Evolutionary conservation across 2,113 vertebrate genomes (phyloP), one percentile per base, ranked within the genome.

Genomic region (Rhadina sibilatrix): DNA sequence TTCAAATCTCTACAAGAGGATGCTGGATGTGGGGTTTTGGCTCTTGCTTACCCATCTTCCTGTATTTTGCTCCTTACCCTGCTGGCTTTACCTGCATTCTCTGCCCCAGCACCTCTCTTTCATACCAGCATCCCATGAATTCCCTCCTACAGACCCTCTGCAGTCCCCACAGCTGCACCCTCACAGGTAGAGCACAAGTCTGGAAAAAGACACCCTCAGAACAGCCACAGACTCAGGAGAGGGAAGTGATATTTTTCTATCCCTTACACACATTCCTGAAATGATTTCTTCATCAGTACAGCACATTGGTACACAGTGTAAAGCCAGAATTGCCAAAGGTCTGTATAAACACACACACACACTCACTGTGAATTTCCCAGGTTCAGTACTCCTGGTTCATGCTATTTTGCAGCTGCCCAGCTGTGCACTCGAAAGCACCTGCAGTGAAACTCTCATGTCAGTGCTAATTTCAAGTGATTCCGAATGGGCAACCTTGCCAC

Each of bases 351-450:
- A 24, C 15, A 14, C 13, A 15, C 17, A 38, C 1, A 3, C 25
- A 14, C 19, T 23, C 40, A 40, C n/a, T 33, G 46, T 28, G 35
- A 12, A 33, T 16, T 66, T 47, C 30, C 38, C 63, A 61, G 4
- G 16, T 44, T 31, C 33, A 13, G 15, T 20, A 11, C 15, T 52
- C 63, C 54, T 47, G 33, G 37, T 31, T 81, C 33, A 5, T 15
- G 52, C 7, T 65, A 3, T n/a, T 90, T 30, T 25, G n/a, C 44
- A 59, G 66, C 52, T 68, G 53, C 19, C 46, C 35, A 79, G 42
- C 10, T 50, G 52, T 6, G 1, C 31, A 12, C 14, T 37, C 4
- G 0, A 24, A 50, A 7, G 12, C 13, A 17, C 8, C 27, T 3
- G 2, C 1, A 2, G 12, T 35, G 46, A 86, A 27, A 52, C 23